Percentiles rank a stretch among this genome's conserved stretches.
These are phyloP conservation scores for Sycophila texana DNA, from an alignment of 2,888 invertebrate genomes.

Conservation along the genomic window DNA sequence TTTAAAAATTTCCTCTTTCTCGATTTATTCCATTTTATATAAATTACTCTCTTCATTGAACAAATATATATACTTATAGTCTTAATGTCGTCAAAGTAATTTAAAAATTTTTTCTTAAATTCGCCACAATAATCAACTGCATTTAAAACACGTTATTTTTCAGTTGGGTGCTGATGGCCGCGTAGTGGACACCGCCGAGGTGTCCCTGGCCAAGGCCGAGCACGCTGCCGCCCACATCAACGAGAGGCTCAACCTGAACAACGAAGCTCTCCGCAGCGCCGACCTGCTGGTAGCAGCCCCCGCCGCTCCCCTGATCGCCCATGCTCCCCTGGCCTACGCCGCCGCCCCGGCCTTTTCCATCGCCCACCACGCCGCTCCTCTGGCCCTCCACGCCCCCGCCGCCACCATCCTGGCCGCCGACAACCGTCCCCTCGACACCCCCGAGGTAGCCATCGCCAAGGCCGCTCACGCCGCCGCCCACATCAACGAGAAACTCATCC, in stretches of 20 bases:
- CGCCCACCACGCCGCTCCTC: conserved; percentile 37
- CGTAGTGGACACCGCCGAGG: conserved; percentile 67
- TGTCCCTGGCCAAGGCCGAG: conserved; percentile 65
- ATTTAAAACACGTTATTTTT: not conserved
- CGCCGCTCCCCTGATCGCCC: conserved; percentile 29
- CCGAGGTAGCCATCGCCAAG: conserved; percentile 64
- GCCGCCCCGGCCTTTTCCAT: conserved; percentile 25
- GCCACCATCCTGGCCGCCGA: conserved; percentile 57
- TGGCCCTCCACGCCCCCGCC: conserved; percentile 12
- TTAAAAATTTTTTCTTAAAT: no score
- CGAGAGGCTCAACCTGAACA: conserved; percentile 64
- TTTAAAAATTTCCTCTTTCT: no score
- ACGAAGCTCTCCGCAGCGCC: conserved; percentile 64
- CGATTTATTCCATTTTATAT: no score
- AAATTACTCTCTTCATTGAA: no score
- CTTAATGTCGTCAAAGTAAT: no score
- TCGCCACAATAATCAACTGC: no score
- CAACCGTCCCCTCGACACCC: conserved; percentile 63
- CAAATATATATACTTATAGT: no score
- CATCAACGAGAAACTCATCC: conserved; percentile 59
- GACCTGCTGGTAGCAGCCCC: conserved; percentile 54
- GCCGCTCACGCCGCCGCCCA: conserved; percentile 66
- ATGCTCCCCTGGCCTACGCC: conserved; percentile 24
- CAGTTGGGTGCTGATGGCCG: conserved; percentile 65
- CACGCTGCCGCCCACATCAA: conserved; percentile 68